Evolutionary conservation across 1,140 invertebrate species (phyloP).

Genomic region (Triops longicaudatus): DNA sequence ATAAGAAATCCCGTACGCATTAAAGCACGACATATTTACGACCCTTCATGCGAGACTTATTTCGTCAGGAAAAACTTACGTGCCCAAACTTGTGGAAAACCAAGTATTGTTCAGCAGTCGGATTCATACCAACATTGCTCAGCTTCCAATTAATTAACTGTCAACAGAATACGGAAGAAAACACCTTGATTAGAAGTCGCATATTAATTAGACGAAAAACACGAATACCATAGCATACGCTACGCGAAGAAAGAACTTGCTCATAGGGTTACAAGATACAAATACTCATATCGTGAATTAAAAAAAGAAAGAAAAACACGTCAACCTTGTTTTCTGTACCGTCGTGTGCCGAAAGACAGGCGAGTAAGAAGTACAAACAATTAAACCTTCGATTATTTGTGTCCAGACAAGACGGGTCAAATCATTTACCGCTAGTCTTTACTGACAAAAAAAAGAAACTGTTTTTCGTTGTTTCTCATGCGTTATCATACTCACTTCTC

Average conservation of each 20-base stretch:
- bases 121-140: constrained; percentile 50
- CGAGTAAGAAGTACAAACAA: too few relatives aligned
- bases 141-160: constrained; percentile 65
- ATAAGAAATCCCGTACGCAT: background rate
- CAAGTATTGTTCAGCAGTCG: constrained; percentile 71
- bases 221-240: background rate
- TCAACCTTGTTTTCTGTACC: too few relatives aligned
- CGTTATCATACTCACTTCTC: too few relatives aligned
- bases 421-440: too few relatives aligned
- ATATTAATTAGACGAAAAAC: background rate
- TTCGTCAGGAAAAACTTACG: constrained; percentile 54
- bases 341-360: too few relatives aligned
- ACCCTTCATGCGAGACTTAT: constrained; percentile 10
- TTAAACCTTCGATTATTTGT: too few relatives aligned
- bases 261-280: background rate
- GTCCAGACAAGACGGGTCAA: too few relatives aligned
- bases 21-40: constrained; percentile 14
- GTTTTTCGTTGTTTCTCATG: too few relatives aligned
- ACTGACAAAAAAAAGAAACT: too few relatives aligned
- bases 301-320: too few relatives aligned
- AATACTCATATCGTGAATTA: background rate
- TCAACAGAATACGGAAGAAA: background rate
- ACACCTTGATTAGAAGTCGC: background rate
- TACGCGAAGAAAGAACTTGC: background rate
- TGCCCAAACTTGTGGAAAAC: constrained; percentile 84